phyloP scores from a whole-genome alignment of 2,888 invertebrate genomes.

The Meiosimyza platycephala region DNA sequence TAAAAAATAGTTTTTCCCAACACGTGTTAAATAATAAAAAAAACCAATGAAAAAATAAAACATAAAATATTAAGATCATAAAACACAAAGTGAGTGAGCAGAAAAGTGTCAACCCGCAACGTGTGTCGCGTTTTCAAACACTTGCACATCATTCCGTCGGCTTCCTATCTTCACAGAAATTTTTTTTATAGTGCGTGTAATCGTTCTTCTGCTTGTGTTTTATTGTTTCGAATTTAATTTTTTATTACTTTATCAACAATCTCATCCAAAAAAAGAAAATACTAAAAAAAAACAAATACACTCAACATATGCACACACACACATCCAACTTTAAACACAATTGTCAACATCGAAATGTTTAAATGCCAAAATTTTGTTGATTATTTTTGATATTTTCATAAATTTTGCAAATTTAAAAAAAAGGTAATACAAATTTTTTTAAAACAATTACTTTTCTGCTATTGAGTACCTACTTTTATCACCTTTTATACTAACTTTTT shows the following conservation, averaged over 20 bases:
- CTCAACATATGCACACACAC: neutral
- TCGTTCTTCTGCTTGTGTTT: neutral
- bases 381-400: constrained; percentile 49
- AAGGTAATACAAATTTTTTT: constrained; percentile 39
- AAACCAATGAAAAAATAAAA: neutral
- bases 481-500: neutral
- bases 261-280: neutral
- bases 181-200: constrained; percentile 11
- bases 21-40: constrained; percentile 23
- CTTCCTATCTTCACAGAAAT: constrained; percentile 5
- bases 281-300: neutral
- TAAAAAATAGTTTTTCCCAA: constrained; percentile 22
- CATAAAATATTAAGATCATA: constrained; percentile 14
- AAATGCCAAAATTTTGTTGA: neutral
- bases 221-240: constrained; percentile 15
- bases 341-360: neutral
- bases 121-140: neutral
- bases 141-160: constrained; percentile 29
- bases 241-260: constrained; percentile 40
- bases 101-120: neutral
- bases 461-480: too few relatives aligned
- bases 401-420: constrained; percentile 56
- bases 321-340: neutral
- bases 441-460: too few relatives aligned
- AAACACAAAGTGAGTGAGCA: constrained; percentile 1